phyloP scores from a whole-genome alignment of 2,113 vertebrate species.

The Carassius auratus region DNA sequence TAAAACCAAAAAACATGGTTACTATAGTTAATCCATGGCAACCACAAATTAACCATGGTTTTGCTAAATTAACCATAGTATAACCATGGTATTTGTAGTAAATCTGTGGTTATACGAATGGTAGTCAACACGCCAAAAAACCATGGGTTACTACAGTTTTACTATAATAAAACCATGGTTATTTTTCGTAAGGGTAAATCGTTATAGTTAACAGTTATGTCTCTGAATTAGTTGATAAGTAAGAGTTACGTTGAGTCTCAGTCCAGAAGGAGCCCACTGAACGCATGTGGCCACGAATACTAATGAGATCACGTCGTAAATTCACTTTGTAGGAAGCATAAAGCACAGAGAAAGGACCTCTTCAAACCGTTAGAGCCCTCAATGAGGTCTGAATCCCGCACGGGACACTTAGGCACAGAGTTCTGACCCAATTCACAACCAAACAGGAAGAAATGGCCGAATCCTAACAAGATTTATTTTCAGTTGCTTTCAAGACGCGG shows the following conservation, averaged over 20 bases:
- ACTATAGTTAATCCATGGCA: too few relatives aligned
- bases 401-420: slow-evolving; percentile 48
- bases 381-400: slow-evolving; percentile 58
- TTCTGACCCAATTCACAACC: slow-evolving; percentile 74
- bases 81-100: too few relatives aligned
- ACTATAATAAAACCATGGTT: too few relatives aligned
- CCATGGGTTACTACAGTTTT: too few relatives aligned
- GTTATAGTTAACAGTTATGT: not conserved
- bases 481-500: slow-evolving; percentile 80
- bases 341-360: not conserved
- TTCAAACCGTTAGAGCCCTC: slow-evolving; percentile 21
- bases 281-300: not conserved
- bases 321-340: slow-evolving; percentile 12
- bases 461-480: slow-evolving; percentile 77
- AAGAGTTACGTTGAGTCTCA: not conserved
- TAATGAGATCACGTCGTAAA: slow-evolving; percentile 13
- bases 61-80: too few relatives aligned
- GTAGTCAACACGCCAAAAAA: too few relatives aligned
- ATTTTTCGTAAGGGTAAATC: too few relatives aligned
- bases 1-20: too few relatives aligned
- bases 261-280: not conserved
- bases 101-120: too few relatives aligned
- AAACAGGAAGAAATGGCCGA: slow-evolving; percentile 80
- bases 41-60: too few relatives aligned
- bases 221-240: not conserved